phyloP scores from a whole-genome alignment of 2,888 invertebrate species.

The Epistrophe grossulariae region DNA sequence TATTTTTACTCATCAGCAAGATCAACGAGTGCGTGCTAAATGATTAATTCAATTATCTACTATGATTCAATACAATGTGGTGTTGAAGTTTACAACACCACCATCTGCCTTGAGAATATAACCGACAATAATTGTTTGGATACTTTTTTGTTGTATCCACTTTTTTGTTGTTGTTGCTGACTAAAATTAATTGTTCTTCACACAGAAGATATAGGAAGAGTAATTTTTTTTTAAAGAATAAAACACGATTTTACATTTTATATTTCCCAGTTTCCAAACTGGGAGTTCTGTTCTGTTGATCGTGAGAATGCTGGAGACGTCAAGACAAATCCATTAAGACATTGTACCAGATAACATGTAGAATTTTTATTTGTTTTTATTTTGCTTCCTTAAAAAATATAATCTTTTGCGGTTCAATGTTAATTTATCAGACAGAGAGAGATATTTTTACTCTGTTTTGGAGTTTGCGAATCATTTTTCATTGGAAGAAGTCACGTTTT shows the following conservation, averaged over 20 bases:
- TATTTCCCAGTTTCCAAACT: constrained; percentile 52
- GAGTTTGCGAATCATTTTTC: constrained; percentile 55
- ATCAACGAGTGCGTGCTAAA: constrained; percentile 42
- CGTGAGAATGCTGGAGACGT: constrained; percentile 50
- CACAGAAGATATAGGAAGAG: background rate
- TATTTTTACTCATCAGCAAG: constrained; percentile 4
- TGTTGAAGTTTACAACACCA: constrained; percentile 36
- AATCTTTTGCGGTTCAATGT: constrained; percentile 29
- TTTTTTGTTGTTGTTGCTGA: constrained; percentile 18
- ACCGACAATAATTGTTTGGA: constrained; percentile 21
- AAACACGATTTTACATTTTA: constrained; percentile 51
- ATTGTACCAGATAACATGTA: background rate
- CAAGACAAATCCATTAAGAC: constrained; percentile 18
- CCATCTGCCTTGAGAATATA: constrained; percentile 25
- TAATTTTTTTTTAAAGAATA: constrained; percentile 26
- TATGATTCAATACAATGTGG: constrained; percentile 38
- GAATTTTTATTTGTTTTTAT: background rate
- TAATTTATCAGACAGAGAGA: constrained; percentile 48
- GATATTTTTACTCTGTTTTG: background rate
- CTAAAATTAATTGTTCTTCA: constrained; percentile 53
- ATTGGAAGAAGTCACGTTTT: constrained; percentile 47
- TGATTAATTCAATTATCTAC: constrained; percentile 67
- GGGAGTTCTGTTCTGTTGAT: constrained; percentile 23
- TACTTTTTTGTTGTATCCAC: background rate
- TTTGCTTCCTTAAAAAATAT: constrained; percentile 47